Percentiles rank a stretch among this genome's conserved stretches.
These are phyloP conservation scores for Pandion haliaetus DNA, from an alignment of 2,113 vertebrate genomes.

Conservation along the genomic window DNA sequence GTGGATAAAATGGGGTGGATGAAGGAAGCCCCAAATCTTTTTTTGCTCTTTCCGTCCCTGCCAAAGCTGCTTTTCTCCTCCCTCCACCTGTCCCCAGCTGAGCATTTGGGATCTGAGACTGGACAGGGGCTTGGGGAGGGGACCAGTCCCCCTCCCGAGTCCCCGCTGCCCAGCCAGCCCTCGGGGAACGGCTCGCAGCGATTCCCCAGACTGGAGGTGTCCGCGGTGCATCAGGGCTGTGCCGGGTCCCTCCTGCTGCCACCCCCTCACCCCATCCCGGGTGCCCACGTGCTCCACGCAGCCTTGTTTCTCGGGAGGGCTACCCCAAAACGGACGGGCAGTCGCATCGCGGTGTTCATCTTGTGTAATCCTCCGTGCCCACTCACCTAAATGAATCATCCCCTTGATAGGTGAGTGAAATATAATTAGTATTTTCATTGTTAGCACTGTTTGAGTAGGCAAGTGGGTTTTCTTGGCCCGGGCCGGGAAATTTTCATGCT, in stretches of 20 bases:
- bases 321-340: neutral
- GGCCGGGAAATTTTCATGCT: neutral
- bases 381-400: slow-evolving; percentile 57
- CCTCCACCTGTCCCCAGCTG: neutral
- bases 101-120: neutral
- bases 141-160: neutral
- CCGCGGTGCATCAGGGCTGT: rapidly evolving
- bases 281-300: neutral
- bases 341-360: neutral
- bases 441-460: slow-evolving; percentile 45
- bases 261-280: neutral
- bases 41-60: neutral
- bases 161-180: neutral
- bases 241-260: neutral
- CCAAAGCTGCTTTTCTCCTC: neutral
- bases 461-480: slow-evolving; percentile 33
- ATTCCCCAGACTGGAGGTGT: neutral
- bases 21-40: neutral
- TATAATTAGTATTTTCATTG: slow-evolving; percentile 63
- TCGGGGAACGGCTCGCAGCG: neutral
- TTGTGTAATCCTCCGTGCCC: slow-evolving; percentile 50
- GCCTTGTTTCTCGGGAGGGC: neutral
- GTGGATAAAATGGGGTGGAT: neutral
- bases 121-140: neutral
- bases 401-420: slow-evolving; percentile 53